Base-by-base conservation (phyloP, 2,888 invertebrate genomes). In the Watsonalla binaria region DNA sequence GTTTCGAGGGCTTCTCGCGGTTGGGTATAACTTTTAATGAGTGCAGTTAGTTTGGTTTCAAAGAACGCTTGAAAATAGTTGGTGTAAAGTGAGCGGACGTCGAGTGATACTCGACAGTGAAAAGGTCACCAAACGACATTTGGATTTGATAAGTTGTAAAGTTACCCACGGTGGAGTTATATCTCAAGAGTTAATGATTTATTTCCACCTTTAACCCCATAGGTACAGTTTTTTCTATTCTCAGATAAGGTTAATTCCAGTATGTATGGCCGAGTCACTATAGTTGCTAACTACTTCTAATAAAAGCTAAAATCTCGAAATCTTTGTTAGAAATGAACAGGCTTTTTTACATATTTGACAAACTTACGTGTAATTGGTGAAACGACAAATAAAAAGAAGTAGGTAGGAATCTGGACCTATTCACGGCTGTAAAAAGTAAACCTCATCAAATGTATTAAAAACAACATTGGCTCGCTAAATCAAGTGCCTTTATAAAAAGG, bases 1-100 rank as follows among this genome's bases (percentile, higher is more conserved):
- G 78, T 81, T 85, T 81, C 65, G 73, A 82, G 80, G 75, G 81
- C 72, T 24, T 69, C 74, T 78, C 71, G 80, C 74, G 78, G 78
- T 81, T 75, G 74, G 70, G 69, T 72, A 70, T 75, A 86, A 89
- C 82, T 87, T 88, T 88, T 86, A 88, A 89, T 84, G 85, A 85
- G 80, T 78, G 75, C 74, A 70, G 76, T 76, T 76, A 74, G 76
- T 79, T 78, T 66, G 71, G 72, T 80, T 82, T 78, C 76, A 82
- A 85, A 83, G 80, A 76, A 76, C 68, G 65, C 58, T 61, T 62
- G 58, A 68, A 24, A 70, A 74, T 80, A 74, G 74, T 76, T 78
- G 59, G 63, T 68, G 71, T 74, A 72, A 80, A 78, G 73, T 71
- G 75, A 73, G 68, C 71, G 69, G 60, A 62, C 65, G 55, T 60